Base-by-base conservation (phyloP, 2,113 vertebrate genomes). In the Dasyprocta punctata region DNA sequence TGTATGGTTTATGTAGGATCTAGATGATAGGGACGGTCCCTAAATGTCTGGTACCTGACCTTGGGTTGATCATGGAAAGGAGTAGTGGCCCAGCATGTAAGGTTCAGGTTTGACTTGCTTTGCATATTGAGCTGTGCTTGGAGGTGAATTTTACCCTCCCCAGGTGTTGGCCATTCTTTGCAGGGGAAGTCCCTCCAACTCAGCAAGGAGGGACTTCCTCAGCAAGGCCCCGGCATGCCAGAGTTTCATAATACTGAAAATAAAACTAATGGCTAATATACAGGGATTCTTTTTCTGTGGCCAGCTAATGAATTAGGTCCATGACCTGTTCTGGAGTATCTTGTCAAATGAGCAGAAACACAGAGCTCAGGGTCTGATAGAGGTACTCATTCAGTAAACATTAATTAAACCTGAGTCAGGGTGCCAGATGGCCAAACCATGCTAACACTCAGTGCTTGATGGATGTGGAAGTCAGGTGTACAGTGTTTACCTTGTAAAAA, bases 401-500 rank as follows among this genome's bases (percentile, higher is more conserved):
- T 94, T 97, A 95, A 95, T 97, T 95, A 90, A 86, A 60, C 95
- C 93, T 80, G 78, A 95, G 77, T 91, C 49, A 44, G 54, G 65
- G 82, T 94, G 89, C 96, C 96, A 96, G 96, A 92, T 98, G 96
- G 96, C 58, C 85, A 61, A 36, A 16, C 67, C 54, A 7, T 26
- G 60, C 91, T 69, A 75, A 78, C 33, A 78, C 77, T 92, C 36
- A 52, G 61, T 81, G 30, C 61, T 38, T 89, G 56, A 80, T 85
- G 81, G 58, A 33, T 81, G 58, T 26, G 24, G 41, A 28, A 22
- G 65, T 92, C 97, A 89, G 92, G 93, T 94, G 58, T 85, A 28
- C 28, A 47, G 41, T 89, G 82, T 93, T 97, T 89, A 54, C 71
- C 77, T 83, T 73, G 77, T 30, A 80, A 90, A 69, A 83, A 67